phyloP scores from a whole-genome alignment of 2,113 vertebrate genomes.

The Ariopsis seemanni region DNA sequence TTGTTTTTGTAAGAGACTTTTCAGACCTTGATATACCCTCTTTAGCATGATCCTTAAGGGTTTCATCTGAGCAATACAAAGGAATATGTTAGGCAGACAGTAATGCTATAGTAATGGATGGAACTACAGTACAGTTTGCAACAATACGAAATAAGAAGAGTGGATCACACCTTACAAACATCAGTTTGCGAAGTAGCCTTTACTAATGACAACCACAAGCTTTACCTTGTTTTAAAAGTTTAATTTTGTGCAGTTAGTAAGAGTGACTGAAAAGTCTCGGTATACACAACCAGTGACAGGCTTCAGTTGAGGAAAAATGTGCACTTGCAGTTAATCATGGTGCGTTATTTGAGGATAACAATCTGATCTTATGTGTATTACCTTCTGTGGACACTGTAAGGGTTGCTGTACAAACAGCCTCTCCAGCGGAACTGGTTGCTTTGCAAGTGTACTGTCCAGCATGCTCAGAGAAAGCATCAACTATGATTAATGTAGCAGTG shows the following conservation, averaged over 20 bases:
- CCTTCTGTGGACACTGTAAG: constrained; percentile 80
- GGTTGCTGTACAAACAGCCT: constrained; percentile 68
- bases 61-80: constrained; percentile 75
- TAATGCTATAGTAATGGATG: constrained; percentile 28
- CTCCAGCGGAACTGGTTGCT: constrained; percentile 83
- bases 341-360: constrained; percentile 43
- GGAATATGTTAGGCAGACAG: constrained; percentile 64
- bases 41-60: constrained; percentile 76
- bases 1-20: constrained; percentile 58
- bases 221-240: constrained; percentile 6
- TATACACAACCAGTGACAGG: constrained; percentile 25
- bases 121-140: background rate
- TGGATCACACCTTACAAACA: constrained; percentile 24
- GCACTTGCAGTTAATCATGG: constrained; percentile 36
- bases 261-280: constrained; percentile 23
- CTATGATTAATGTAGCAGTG: constrained; percentile 88
- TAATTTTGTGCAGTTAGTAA: constrained; percentile 58
- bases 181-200: background rate
- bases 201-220: constrained; percentile 1
- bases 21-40: constrained; percentile 67
- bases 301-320: constrained; percentile 28
- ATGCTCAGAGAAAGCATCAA: constrained; percentile 89
- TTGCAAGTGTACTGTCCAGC: constrained; percentile 87
- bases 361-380: constrained; percentile 59
- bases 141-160: background rate